Evolutionary conservation across 2,113 vertebrate species (phyloP).

Genomic region (Malurus alboscapulatus): DNA sequence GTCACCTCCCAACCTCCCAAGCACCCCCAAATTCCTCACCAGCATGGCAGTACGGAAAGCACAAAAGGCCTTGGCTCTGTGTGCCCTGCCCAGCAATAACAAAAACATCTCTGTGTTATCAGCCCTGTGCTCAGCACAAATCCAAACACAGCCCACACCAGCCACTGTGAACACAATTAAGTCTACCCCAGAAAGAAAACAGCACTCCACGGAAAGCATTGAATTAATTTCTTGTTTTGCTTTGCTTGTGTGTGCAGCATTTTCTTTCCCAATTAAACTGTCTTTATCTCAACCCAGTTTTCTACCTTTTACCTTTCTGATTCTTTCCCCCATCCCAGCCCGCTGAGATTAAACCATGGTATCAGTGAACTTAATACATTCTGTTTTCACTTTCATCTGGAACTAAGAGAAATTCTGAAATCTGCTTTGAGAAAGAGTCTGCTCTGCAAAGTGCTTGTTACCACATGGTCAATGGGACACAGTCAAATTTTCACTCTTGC

Average conservation of each 20-base stretch:
- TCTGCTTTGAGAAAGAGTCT: neutral
- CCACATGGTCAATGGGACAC: neutral
- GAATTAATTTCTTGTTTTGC: neutral
- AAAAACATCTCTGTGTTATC: neutral
- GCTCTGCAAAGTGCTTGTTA: neutral
- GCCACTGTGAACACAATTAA: neutral
- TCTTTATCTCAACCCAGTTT: neutral
- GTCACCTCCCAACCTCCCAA: fast-evolving
- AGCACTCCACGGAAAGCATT: neutral
- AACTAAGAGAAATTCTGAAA: neutral
- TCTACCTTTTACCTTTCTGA: neutral
- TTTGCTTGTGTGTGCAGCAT: neutral
- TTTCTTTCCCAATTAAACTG: neutral
- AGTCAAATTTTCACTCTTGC: neutral
- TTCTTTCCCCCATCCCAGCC: neutral
- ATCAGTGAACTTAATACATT: neutral
- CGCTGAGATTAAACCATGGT: neutral
- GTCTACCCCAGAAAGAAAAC: neutral
- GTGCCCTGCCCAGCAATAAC: neutral
- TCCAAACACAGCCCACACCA: neutral
- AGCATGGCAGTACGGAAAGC: fast-evolving
- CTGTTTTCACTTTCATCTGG: neutral
- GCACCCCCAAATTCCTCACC: fast-evolving
- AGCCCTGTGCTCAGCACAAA: neutral
- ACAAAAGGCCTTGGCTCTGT: neutral